These are phyloP conservation scores for Anoplius nigerrimus DNA, from an alignment of 2,888 invertebrate species.

Conservation along the genomic window DNA sequence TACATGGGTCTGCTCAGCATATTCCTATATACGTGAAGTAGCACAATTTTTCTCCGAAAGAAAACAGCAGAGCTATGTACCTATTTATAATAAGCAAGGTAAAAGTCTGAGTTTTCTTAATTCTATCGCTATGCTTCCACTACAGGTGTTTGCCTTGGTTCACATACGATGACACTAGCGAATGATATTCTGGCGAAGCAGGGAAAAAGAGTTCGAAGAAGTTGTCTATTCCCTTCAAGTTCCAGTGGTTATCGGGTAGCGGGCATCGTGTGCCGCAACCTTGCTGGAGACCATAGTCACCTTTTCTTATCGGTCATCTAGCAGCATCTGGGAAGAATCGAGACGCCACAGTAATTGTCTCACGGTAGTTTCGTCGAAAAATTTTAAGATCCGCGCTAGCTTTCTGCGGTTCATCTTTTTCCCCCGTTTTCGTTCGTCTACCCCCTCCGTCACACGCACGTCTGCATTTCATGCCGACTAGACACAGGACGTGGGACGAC, in stretches of 20 bases:
- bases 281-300: constrained; percentile 39
- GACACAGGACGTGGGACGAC: constrained; percentile 1
- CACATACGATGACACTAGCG: constrained; percentile 3
- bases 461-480: constrained; percentile 7
- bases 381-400: constrained; percentile 8
- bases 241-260: constrained; percentile 31
- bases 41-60: too few species aligned
- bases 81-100: too few species aligned
- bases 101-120: too few species aligned
- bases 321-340: constrained; percentile 53
- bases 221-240: constrained; percentile 33
- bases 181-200: not conserved
- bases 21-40: too few species aligned
- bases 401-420: constrained; percentile 4
- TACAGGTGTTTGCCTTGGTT: not conserved
- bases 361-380: constrained; percentile 45
- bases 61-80: too few species aligned
- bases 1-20: too few species aligned
- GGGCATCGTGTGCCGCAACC: constrained; percentile 39
- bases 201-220: constrained; percentile 28
- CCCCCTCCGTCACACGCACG: not conserved
- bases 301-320: constrained; percentile 47
- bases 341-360: constrained; percentile 50
- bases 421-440: not conserved
- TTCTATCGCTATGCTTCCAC: too few species aligned